Base-by-base conservation (phyloP, 1,140 invertebrate genomes). In the Homalodisca vitripennis region DNA sequence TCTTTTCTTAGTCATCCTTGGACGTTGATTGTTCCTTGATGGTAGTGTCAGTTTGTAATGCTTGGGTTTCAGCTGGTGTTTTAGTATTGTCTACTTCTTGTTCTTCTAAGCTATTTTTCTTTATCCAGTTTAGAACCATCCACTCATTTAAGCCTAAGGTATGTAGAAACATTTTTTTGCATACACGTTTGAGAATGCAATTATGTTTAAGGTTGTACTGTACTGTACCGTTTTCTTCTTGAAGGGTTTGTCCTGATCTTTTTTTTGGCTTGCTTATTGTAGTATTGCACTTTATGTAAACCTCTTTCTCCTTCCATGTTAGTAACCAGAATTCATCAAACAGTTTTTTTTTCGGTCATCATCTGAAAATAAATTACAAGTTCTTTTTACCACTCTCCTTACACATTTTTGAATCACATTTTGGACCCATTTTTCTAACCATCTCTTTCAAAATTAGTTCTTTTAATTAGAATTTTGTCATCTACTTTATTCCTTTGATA, bases 91-190 rank as follows among this genome's bases (percentile, higher is more conserved):
- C 24, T 55, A 12, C 51, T 55, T 55, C 17, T 55, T 6, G 3
- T 20, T 20, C 51, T 12, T 55, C 24, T 55, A 12, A 12, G 3
- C 3, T 55, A 6, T 55, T 55, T 55, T 17, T 17, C 17, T 55
- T 55, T 12, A 55, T 55, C 51, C 51, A 26, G 22, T 55, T 20
- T 12, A 55, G 51, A 20, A 20, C 51, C 51, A 55, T 55, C 51
- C 51, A 55, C 51, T 55, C 51, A 55, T 55, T 55, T 20, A 55
- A 55, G 20, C 51, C 51, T 20, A 55, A 55, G 10, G 51, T 55
- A 55, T 55, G 51, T 55, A 55, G 24, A 26, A 55, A 55, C 51
- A 55, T 12, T 20, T 17, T 55, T 55, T 55, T 55, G 22, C 51
- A 55, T 10, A 55, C 51, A 6, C 20, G 51, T 12, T 55, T 6